Base-by-base conservation (phyloP, 2,888 invertebrate species). In the Latheticus oryzae region DNA sequence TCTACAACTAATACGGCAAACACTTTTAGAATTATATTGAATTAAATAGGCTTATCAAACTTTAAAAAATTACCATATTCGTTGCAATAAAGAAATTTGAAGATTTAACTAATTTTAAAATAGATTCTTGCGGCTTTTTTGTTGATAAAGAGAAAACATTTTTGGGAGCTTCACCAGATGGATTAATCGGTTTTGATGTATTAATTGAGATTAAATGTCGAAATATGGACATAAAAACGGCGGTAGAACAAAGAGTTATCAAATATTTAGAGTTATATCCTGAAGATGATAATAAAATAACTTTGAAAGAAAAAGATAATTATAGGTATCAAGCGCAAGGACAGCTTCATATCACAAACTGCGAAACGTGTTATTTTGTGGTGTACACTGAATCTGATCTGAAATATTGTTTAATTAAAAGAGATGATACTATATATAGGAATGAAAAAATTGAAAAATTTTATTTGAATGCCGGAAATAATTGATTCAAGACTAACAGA, bases 161-260 rank as follows among this genome's bases (percentile, higher is more conserved):
- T 37, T 48, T 67, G 3, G 67, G 63, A 3, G 66, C 67, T 35
- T 60, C 63, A 21, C 65, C 67, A 1, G 68, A 69, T 51, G 64
- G 65, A 13, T 35, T 68, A 1, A 56, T 66, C 13, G 67, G 52
- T 30, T 40, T 45, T n/a, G 55, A 65, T 40, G 59, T 57, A 2
- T 58, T 68, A 13, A 51, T 68, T 2, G 65, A 68, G 48, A 57
- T 68, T 0, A 68, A 68, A 50, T 67, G 66, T 45, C 63, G n/a
- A n/a, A n/a, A n/a, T n/a, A n/a, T 5, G 64, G 58, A 5, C 8
- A 33, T 8, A 45, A 65, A 12, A 11, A 51, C 1, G 5, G 45
- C n/a, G 7, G 11, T 28, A 2, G 8, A 43, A 43, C 7, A 17
- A 17, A 38, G 19, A 9, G 4, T 17, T 5, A 38, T 40, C 7